These are phyloP conservation scores for Drosophila watanabei DNA, from an alignment of 1,140 invertebrate species.

Conservation along the genomic window DNA sequence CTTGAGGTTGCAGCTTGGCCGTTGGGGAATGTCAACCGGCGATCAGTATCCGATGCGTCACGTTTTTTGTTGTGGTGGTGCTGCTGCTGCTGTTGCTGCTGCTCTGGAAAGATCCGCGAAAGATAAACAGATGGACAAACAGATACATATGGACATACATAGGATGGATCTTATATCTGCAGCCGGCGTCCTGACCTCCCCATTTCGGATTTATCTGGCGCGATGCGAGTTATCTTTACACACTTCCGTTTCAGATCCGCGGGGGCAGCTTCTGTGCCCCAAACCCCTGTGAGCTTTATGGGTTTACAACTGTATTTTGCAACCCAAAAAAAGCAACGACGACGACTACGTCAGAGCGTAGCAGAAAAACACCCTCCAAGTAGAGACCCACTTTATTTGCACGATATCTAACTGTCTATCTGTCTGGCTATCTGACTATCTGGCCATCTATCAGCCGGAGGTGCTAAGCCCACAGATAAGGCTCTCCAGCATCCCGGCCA, in stretches of 20 bases:
- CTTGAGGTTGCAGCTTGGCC: neutral
- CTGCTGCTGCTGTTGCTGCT: neutral
- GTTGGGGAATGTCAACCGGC: neutral
- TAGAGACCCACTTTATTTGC: constrained; percentile 55
- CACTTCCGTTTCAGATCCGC: constrained; percentile 78
- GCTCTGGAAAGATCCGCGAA: constrained; percentile 18
- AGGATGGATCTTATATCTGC: neutral
- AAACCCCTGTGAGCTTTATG: constrained; percentile 43
- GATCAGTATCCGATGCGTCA: constrained; percentile 1
- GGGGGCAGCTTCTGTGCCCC: constrained; percentile 25
- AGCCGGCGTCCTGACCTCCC: constrained; percentile 5
- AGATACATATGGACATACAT: neutral
- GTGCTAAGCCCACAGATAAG: constrained; percentile 61
- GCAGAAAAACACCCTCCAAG: constrained; percentile 7
- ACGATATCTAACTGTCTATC: constrained; percentile 55
- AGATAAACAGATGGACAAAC: constrained; percentile 3
- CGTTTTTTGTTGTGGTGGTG: neutral
- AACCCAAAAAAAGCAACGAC: constrained; percentile 8
- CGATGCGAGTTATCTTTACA: constrained; percentile 66
- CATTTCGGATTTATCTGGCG: constrained; percentile 19
- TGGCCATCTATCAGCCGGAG: constrained; percentile 42
- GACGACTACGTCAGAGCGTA: constrained; percentile 34
- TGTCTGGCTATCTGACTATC: constrained; percentile 16
- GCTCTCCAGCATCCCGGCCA: constrained; percentile 23
- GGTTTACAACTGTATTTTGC: constrained; percentile 81